Evolutionary conservation across 2,113 vertebrate species (phyloP).

Genomic region (Struthidea cinerea): DNA sequence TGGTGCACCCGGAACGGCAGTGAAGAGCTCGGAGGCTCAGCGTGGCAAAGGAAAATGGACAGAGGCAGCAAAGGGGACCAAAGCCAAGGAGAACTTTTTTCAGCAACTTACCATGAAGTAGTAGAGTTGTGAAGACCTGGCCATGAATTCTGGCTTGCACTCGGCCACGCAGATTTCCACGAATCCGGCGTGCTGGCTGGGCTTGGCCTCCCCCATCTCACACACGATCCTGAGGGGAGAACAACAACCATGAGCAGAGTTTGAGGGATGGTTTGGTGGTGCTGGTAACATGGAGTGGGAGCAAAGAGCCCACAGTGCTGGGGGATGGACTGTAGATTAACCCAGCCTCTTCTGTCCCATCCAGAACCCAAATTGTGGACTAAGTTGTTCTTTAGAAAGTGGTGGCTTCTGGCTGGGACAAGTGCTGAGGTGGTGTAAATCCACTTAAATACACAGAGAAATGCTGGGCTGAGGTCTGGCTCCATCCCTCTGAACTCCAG

Average conservation of each 20-base stretch:
- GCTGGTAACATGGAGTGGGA: not conserved
- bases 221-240: conserved; percentile 88
- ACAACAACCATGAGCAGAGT: not conserved
- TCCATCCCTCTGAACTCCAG: not conserved
- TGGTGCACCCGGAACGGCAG: not conserved
- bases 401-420: not conserved
- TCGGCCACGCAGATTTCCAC: conserved; percentile 92
- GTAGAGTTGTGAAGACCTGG: conserved; percentile 90
- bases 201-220: conserved; percentile 94
- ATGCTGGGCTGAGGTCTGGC: not conserved
- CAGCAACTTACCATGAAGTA: conserved; percentile 91
- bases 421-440: not conserved
- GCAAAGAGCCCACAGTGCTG: not conserved
- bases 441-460: not conserved
- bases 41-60: not conserved
- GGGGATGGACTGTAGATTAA: not conserved
- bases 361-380: not conserved
- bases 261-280: not conserved
- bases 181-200: conserved; percentile 88
- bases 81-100: not conserved
- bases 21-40: not conserved
- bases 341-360: not conserved
- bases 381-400: not conserved
- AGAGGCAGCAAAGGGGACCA: not conserved
- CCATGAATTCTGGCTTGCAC: conserved; percentile 89